These are phyloP conservation scores for Falco naumanni DNA, from an alignment of 2,797 vertebrate genomes.

Conservation along the genomic window DNA sequence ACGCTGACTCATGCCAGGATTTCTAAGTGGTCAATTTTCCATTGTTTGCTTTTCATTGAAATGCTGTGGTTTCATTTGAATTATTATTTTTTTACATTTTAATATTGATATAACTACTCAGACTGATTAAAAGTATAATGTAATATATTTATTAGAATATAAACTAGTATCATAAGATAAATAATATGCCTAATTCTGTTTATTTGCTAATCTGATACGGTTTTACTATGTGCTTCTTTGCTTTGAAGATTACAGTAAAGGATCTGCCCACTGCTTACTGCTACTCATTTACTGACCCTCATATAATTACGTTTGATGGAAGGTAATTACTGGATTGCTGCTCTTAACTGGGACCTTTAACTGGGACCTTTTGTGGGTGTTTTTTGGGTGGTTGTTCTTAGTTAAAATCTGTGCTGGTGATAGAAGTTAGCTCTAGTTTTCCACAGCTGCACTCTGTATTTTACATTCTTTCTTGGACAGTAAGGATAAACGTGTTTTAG, in stretches of 20 bases:
- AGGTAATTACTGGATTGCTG: constrained; percentile 79
- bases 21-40: not conserved
- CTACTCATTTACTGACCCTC: constrained; percentile 90
- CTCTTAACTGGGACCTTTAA: not conserved
- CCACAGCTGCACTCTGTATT: not conserved
- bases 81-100: not conserved
- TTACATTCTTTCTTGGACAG: not conserved
- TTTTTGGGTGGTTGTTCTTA: not conserved
- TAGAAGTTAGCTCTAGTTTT: not conserved
- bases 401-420: not conserved
- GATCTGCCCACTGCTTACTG: constrained; percentile 86
- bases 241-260: constrained; percentile 83
- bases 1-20: not conserved
- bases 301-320: constrained; percentile 91
- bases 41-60: not conserved
- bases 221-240: constrained; percentile 10
- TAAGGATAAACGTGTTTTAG: not conserved
- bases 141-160: not conserved
- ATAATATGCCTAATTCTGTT: not conserved
- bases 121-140: not conserved
- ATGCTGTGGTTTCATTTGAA: not conserved
- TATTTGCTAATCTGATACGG: not conserved
- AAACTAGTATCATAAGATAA: not conserved
- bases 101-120: not conserved
- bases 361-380: not conserved